Base-by-base conservation (phyloP, 2,797 vertebrate genomes). In the Premnoplex brunnescens region DNA sequence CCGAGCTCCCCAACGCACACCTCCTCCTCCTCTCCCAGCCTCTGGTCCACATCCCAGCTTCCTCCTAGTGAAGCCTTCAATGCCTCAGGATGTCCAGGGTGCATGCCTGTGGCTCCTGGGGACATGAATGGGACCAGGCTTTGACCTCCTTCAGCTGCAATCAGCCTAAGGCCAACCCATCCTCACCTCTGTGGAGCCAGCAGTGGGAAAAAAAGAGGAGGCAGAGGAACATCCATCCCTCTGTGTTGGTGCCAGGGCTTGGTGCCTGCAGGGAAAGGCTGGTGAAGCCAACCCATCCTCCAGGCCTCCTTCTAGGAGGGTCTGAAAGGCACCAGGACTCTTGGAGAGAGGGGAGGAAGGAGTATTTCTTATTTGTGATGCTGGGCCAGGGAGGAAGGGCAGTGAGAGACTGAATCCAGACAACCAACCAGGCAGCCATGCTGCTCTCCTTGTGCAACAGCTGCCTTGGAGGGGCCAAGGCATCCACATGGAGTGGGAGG, bases 281-380 rank as follows among this genome's bases (percentile, higher is more conserved):
- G 63, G 51, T 52, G 62, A 39, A 82, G 43, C 51, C 77, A 94
- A 37, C 83, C 82, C 51, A 22, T 69, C 46, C 58, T 84, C 58
- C 68, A 86, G 60, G n/a, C 36, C 64, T 85, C 48, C 54, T 90
- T 72, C 39, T 39, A 0, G 0, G 76, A 58, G 44, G 39, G 46
- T 89, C 72, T 95, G 83, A 87, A 94, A 95, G 84, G 80, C 59
- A 30, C 76, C 76, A 73, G 74, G 41, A 95, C 64, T 51, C 91
- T 93, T 5, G 3, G 64, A 85, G 41, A 81, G 41, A 87, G 68
- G 77, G 90, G 56, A 86, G 59, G 85, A 93, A 94, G 83, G 93
- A 91, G 54, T 82, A 36, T 91, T 95, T 96, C 96, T 95, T 95
- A 95, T 96, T 96, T 91, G 63, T 0, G 6, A 66, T 0, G 0